phyloP scores from a whole-genome alignment of 2,797 vertebrate genomes.

The Sebastes kiyomatsui region DNA sequence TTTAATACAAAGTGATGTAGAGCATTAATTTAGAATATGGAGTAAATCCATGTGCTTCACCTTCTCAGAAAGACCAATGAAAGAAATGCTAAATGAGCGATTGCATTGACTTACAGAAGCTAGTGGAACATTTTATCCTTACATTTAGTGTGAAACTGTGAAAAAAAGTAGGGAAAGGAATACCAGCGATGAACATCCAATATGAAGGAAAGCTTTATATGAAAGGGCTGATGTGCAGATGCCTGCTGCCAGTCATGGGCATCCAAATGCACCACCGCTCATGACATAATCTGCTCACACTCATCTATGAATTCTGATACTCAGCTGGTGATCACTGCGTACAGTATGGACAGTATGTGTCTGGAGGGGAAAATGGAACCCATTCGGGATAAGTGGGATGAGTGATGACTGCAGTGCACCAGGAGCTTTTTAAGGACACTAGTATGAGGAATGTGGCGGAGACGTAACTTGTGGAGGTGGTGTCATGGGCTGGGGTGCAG shows the following conservation, averaged over 20 bases:
- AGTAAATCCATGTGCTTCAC: not conserved
- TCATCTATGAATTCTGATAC: slow-evolving; percentile 46
- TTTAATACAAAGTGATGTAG: too few species aligned
- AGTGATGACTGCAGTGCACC: slow-evolving; percentile 44
- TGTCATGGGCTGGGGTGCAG: slow-evolving; percentile 19
- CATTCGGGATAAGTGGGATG: slow-evolving; percentile 18
- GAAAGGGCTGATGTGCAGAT: not conserved
- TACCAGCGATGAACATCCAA: not conserved
- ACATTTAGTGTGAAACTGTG: not conserved
- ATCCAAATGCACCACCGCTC: slow-evolving; percentile 21
- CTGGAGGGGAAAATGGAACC: not conserved
- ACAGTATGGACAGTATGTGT: slow-evolving; percentile 12
- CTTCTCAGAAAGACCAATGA: too few species aligned
- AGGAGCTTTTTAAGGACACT: slow-evolving; percentile 57
- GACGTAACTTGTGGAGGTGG: slow-evolving; percentile 36
- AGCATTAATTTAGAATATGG: too few species aligned
- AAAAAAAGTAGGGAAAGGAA: not conserved
- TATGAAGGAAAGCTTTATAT: not conserved
- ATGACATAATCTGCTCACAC: slow-evolving; percentile 58
- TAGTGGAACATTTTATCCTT: not conserved
- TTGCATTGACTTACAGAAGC: not conserved
- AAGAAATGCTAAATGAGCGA: not conserved
- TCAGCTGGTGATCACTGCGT: slow-evolving; percentile 17
- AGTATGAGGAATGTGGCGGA: slow-evolving; percentile 70
- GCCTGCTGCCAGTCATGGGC: slow-evolving; percentile 14